Base-by-base conservation (phyloP, 2,888 invertebrate species). In the Drosophila tripunctata region DNA sequence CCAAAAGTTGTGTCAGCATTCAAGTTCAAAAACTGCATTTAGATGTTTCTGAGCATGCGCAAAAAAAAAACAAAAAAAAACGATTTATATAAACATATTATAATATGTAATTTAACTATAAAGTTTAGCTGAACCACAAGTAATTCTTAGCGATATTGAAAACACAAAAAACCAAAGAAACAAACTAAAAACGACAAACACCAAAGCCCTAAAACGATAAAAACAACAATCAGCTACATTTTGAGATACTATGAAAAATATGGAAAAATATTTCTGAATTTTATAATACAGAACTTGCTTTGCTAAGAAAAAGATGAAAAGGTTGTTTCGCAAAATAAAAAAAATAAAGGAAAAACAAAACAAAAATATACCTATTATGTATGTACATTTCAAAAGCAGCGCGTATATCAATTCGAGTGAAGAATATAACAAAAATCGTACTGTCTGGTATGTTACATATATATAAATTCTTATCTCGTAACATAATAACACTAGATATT, bases 31-130 rank as follows among this genome's bases (percentile, higher is more conserved):
- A 86, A 82, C 65, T 87, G 88, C 83, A 83, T 83, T 88, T 84
- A 84, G 87, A 88, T 70, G 87, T 88, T 84, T 88, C 88, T 88
- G 80, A 88, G 84, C 81, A 84, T 79, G 88, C 88, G 84, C 86
- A 87, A 84, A 70, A 56, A n/a, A n/a, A n/a, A n/a, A n/a, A n/a
- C n/a, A n/a, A n/a, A n/a, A n/a, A n/a, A n/a, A 48, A 80, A 75
- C 58, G 62, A 87, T 88, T 88, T 83, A 86, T 88, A 75, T 58
- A 52, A 65, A 54, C 56, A 62, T 56, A 75, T 60, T 63, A 47
- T 43, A 57, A 48, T 74, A 27, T 27, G 27, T 27, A 67, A 67
- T 57, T 65, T 68, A 60, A 50, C 43, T 70, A 52, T 74, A 67
- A 75, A 54, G 52, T 58, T n/a, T 67, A 57, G 43, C 38, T 44